phyloP scores from a whole-genome alignment of 37 sponge, comb jelly and placozoan species.

The Axinella damicornis region DNA sequence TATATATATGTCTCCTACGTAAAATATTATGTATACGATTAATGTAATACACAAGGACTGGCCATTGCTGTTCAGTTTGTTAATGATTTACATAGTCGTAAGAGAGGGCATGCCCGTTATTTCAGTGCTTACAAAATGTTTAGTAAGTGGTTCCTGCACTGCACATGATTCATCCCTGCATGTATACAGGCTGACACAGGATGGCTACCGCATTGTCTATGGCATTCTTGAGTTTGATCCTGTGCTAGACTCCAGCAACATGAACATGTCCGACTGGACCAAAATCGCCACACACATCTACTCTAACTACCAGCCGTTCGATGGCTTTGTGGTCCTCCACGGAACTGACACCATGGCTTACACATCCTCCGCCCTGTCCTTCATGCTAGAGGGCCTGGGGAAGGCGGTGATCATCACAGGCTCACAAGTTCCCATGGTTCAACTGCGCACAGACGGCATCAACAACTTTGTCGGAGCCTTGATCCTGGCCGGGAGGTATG shows the following conservation, averaged over 20 bases:
- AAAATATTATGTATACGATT: too few relatives aligned
- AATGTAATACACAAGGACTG: too few relatives aligned
- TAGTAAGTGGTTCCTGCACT: too few relatives aligned
- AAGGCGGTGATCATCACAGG: slow-evolving; percentile 92
- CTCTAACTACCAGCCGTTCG: slow-evolving; percentile 69
- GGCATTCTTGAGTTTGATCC: slow-evolving; percentile 72
- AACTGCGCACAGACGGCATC: slow-evolving; percentile 80
- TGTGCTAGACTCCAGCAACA: slow-evolving; percentile 87
- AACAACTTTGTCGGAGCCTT: slow-evolving; percentile 82
- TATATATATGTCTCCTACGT: too few relatives aligned
- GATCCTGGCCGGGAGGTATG: slow-evolving; percentile 62
- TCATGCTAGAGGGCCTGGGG: slow-evolving; percentile 92
- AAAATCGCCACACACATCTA: slow-evolving; percentile 70
- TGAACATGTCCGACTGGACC: slow-evolving; percentile 88
- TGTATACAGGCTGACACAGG: too few relatives aligned
- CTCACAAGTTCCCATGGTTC: slow-evolving; percentile 86
- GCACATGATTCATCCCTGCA: too few relatives aligned
- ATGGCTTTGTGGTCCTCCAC: slow-evolving; percentile 91
- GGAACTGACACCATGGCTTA: slow-evolving; percentile 97
- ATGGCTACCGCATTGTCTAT: slow-evolving; percentile 37
- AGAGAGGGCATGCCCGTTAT: too few relatives aligned
- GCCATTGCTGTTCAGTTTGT: too few relatives aligned
- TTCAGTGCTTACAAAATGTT: too few relatives aligned
- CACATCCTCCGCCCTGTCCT: slow-evolving; percentile 94
- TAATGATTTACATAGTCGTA: too few relatives aligned